Evolutionary conservation across 2,888 invertebrate genomes (phyloP).

Genomic region (Standfussiana lucernea): DNA sequence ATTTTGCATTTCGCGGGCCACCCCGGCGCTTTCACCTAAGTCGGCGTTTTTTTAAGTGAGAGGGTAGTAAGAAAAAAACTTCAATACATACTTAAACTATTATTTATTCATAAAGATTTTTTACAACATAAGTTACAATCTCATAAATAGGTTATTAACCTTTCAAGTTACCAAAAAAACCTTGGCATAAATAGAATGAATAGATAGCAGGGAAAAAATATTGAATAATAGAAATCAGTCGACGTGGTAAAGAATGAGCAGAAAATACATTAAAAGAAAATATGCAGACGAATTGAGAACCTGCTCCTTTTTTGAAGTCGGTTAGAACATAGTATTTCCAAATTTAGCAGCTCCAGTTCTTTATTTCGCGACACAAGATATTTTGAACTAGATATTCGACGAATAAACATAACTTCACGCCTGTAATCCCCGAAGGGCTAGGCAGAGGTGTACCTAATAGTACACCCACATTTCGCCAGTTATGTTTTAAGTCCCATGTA

Average conservation of each 20-base stretch:
- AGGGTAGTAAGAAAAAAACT: neutral
- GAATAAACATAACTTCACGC: neutral
- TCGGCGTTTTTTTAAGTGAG: neutral
- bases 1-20: too few species aligned
- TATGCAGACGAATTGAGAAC: neutral
- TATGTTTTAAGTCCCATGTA: too few species aligned
- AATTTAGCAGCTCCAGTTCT: neutral
- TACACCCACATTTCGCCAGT: too few species aligned
- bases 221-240: neutral
- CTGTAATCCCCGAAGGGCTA: too few species aligned
- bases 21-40: too few species aligned
- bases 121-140: slow-evolving; percentile 57
- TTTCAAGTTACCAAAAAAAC: neutral
- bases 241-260: neutral
- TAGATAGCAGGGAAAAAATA: neutral
- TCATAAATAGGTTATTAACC: slow-evolving; percentile 35
- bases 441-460: too few species aligned
- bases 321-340: neutral
- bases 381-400: neutral
- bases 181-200: neutral
- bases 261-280: slow-evolving; percentile 1
- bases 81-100: slow-evolving; percentile 25
- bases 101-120: slow-evolving; percentile 43
- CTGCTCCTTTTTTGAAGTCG: neutral
- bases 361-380: neutral